These are phyloP conservation scores for Rostratula benghalensis DNA, from an alignment of 2,113 vertebrate genomes.

Conservation along the genomic window DNA sequence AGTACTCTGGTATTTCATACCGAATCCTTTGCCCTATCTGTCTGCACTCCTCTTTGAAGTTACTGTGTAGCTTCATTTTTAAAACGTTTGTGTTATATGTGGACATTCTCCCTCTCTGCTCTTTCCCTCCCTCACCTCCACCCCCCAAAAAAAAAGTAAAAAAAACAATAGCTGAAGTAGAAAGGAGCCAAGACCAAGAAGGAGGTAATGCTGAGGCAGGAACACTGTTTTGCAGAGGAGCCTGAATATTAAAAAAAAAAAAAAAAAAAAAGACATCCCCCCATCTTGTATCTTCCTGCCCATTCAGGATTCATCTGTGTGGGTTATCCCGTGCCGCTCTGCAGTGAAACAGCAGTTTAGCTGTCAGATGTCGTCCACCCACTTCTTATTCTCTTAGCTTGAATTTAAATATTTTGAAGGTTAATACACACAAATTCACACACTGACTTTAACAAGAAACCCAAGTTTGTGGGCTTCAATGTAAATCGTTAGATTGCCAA, in stretches of 20 bases:
- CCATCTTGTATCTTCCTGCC: background rate
- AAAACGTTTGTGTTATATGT: background rate
- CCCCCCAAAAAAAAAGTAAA: background rate
- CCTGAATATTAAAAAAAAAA: background rate
- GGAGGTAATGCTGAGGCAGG: background rate
- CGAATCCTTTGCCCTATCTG: background rate
- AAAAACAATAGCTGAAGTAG: background rate
- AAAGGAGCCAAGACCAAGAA: background rate
- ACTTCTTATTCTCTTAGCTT: conserved; percentile 13
- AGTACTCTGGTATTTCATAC: background rate
- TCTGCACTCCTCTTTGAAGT: background rate
- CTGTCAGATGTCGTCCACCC: conserved; percentile 1
- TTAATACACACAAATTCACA: background rate
- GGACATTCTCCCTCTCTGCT: background rate
- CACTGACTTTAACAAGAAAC: conserved; percentile 23
- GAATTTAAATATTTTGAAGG: conserved; percentile 48
- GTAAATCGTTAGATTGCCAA: conserved; percentile 33
- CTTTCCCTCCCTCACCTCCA: no score
- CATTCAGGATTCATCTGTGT: background rate
- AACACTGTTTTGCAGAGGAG: background rate
- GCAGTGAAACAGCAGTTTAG: background rate
- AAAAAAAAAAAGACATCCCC: background rate
- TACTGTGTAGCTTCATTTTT: background rate
- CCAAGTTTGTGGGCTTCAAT: background rate
- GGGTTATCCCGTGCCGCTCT: background rate